Conservation (phyloP, 2,797 vertebrate genomes). For the Centroberyx gerrardi region DNA sequence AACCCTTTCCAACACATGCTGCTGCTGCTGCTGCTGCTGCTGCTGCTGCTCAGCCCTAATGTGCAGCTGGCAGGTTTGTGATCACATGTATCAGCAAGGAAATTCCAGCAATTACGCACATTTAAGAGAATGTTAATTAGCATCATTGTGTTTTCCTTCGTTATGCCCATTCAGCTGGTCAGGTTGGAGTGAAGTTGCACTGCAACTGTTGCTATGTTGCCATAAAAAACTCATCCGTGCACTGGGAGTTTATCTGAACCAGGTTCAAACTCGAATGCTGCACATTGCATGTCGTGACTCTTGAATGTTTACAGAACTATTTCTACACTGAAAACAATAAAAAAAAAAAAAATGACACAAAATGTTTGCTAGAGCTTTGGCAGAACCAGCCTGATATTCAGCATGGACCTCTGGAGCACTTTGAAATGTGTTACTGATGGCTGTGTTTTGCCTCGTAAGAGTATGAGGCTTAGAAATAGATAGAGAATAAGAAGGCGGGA, state of each 20-base stretch:
- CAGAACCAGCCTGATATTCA: background rate
- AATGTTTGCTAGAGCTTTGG: background rate
- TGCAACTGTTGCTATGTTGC: constrained; percentile 34
- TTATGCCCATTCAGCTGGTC: background rate
- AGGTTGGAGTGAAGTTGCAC: background rate
- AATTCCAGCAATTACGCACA: background rate
- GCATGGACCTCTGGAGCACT: background rate
- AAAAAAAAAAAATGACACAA: background rate
- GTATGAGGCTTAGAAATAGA: constrained; percentile 7
- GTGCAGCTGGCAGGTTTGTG: background rate
- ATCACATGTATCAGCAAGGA: too few species aligned
- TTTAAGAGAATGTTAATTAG: background rate
- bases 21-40: too few species aligned
- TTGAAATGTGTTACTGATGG: background rate
- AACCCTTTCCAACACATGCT: too few species aligned
- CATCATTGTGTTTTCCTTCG: background rate
- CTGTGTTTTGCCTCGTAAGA: background rate
- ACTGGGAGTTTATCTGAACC: background rate
- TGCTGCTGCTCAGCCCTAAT: too few species aligned
- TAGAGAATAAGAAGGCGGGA: constrained; percentile 6
- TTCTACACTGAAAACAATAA: background rate
- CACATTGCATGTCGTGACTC: background rate
- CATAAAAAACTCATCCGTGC: constrained; percentile 18
- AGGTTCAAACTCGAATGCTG: background rate
- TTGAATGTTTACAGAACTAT: background rate